Evolutionary conservation across 2,888 invertebrate species (phyloP).

Genomic region (Thera britannica): DNA sequence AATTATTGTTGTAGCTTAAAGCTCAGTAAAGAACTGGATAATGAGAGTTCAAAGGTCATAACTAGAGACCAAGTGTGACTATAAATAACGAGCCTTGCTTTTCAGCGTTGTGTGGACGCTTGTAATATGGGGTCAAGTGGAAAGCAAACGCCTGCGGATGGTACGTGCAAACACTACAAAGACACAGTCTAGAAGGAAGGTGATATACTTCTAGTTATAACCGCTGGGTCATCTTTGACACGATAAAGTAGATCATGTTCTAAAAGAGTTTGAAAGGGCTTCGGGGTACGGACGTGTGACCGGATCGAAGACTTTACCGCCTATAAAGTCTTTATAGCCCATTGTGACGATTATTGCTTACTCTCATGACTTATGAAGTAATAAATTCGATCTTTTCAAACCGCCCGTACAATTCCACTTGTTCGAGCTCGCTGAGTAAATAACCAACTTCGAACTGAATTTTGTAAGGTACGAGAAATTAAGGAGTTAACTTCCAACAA

Average conservation of each 20-base stretch:
- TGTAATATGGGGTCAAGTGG: conserved; percentile 27
- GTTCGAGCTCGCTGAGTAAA: conserved; percentile 52
- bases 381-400: conserved; percentile 80
- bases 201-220: conserved; percentile 2
- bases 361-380: conserved; percentile 83
- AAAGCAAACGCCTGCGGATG: conserved; percentile 22
- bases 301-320: conserved; percentile 79
- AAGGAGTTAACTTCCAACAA: conserved; percentile 45
- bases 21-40: neutral
- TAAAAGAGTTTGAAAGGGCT: conserved; percentile 24
- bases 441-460: conserved; percentile 46
- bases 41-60: conserved; percentile 7
- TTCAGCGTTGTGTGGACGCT: conserved; percentile 9
- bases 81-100: conserved; percentile 8
- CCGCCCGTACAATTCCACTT: conserved; percentile 61
- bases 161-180: conserved; percentile 20
- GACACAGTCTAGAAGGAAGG: conserved; percentile 14
- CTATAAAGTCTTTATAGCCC: conserved; percentile 83
- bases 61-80: neutral
- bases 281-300: conserved; percentile 58
- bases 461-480: conserved; percentile 49
- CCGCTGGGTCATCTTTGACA: conserved; percentile 47
- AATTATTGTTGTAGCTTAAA: no score
- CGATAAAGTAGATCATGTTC: conserved; percentile 23
- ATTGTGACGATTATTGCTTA: conserved; percentile 84